Evolutionary conservation across 1,140 invertebrate species (phyloP).

Genomic region (Diorhabda carinulata): DNA sequence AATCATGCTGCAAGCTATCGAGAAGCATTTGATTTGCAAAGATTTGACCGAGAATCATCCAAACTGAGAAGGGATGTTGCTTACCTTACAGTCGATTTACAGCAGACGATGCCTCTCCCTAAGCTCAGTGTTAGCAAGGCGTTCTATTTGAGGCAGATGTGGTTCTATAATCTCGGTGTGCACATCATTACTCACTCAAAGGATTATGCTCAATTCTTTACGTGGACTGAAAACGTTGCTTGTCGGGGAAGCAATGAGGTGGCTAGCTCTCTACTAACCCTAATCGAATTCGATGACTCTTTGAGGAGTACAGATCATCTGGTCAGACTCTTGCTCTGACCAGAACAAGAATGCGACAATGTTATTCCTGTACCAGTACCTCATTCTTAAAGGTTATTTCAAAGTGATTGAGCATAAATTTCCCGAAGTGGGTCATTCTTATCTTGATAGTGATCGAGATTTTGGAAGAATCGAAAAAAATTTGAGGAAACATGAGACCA

Average conservation of each 20-base stretch:
- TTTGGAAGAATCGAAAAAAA: too few species aligned
- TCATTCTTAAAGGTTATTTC: slow-evolving; percentile 10
- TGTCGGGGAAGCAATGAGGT: slow-evolving; percentile 18
- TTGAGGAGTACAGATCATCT: background rate
- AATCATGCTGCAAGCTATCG: slow-evolving; percentile 23
- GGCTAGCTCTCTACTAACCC: background rate
- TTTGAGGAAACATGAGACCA: slow-evolving; percentile 25
- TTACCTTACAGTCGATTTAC: slow-evolving; percentile 32
- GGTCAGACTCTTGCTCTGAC: background rate
- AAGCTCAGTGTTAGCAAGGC: slow-evolving; percentile 32
- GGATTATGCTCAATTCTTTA: slow-evolving; percentile 16
- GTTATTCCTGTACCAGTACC: background rate
- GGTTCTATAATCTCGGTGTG: slow-evolving; percentile 25
- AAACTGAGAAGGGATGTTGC: slow-evolving; percentile 1
- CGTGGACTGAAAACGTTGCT: slow-evolving; percentile 25
- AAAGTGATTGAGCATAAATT: slow-evolving; percentile 5
- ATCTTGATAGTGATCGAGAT: too few species aligned
- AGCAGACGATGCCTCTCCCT: slow-evolving; percentile 28
- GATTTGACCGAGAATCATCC: slow-evolving; percentile 17
- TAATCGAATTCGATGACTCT: background rate
- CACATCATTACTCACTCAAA: background rate
- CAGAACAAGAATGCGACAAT: too few species aligned
- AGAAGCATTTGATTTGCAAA: slow-evolving; percentile 16
- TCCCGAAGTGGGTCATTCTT: slow-evolving; percentile 1
- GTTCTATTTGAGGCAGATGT: slow-evolving; percentile 31